phyloP scores from a whole-genome alignment of 2,113 vertebrate species.

The Buteo buteo region DNA sequence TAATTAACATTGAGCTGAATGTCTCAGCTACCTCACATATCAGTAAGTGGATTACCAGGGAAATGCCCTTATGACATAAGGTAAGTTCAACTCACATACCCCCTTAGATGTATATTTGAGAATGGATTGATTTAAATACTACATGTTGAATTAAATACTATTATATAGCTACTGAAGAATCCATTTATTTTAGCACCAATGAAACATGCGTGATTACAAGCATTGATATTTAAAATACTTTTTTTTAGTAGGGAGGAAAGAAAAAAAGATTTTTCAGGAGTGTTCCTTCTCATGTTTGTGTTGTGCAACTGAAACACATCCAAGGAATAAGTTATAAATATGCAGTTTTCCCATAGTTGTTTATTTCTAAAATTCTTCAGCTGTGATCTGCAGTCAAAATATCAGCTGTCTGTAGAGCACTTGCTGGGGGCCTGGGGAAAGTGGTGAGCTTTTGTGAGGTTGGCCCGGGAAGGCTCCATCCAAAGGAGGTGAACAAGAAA shows the following conservation, averaged over 20 bases:
- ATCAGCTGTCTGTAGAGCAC: not conserved
- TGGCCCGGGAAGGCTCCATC: not conserved
- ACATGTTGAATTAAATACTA: not conserved
- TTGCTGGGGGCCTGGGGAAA: not conserved
- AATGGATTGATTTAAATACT: not conserved
- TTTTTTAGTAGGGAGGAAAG: not conserved
- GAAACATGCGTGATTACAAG: not conserved
- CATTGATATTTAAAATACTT: not conserved
- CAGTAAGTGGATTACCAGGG: not conserved
- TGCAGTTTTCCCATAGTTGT: not conserved
- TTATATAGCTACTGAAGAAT: not conserved
- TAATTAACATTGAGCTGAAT: not conserved
- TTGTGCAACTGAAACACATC: not conserved
- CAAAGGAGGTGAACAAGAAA: not conserved
- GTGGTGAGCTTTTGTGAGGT: not conserved
- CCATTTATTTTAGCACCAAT: not conserved
- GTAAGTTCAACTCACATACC: not conserved
- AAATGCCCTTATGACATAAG: not conserved
- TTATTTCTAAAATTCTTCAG: not conserved
- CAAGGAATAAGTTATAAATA: not conserved
- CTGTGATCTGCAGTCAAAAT: not conserved
- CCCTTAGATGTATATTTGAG: not conserved
- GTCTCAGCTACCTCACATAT: not conserved
- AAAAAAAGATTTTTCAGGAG: not conserved
- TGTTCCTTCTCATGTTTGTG: not conserved